Base-by-base conservation (phyloP, 1,140 invertebrate species). In the Drepana arcuata region DNA sequence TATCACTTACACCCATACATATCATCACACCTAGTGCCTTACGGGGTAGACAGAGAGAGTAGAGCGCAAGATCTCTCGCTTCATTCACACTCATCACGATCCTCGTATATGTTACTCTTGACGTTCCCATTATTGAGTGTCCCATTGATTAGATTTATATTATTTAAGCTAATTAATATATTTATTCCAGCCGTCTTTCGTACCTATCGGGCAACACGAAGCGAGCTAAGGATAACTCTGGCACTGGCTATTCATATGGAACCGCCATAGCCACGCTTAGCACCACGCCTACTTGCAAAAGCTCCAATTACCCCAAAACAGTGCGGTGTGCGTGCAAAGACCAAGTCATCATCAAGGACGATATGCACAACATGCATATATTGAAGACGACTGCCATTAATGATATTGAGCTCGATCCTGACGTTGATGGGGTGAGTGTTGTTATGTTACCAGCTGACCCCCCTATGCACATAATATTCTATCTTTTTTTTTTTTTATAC, bases 241-340 rank as follows among this genome's bases (percentile, higher is more conserved):
- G 77, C 10, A 62, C 65, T n/a, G 71, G 71, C 7, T 81, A 79
- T 29, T 74, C 70, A 4, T 81, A 81, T 48, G 72, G 73, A 0
- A 55, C 64, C n/a, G 59, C 69, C 0, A 39, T 74, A 7, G 64
- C 68, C 2, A 53, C 55, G 2, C 41, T 75, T 0, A 42, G 54
- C 7, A 53, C 41, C 13, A 37, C 54, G 9, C 41, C 54, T 1
- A 24, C 24, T 0, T 9, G 2, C 10, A 41, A 41, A 7, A 41
- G 39, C 13, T 32, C 39, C 18, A 9, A 21, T 9, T 21, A 21
- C 18, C 37, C 38, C 1, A 65, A 65, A 16, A 53, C 25, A 4
- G 35, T 36, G 3, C 44, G 60, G 26, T 78, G 68, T 36, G 41
- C 44, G 2, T 69, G 72, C 40, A 70, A 68, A 31, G 65, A 74